Evolutionary conservation across 1,140 invertebrate species (phyloP), one percentile per base, ranked within the genome.

Genomic region (Ridgeia piscesae): DNA sequence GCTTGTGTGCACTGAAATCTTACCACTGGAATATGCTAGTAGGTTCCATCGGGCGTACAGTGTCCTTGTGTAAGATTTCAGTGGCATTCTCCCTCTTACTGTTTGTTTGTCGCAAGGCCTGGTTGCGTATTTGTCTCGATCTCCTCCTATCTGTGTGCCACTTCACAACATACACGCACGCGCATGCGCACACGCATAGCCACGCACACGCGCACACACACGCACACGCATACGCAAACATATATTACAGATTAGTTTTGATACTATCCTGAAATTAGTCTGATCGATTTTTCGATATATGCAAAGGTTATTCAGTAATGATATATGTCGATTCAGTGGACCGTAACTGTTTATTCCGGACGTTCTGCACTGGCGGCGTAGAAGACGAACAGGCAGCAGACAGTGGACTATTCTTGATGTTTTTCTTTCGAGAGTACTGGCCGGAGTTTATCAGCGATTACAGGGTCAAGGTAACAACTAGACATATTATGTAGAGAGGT

Each of bases 111-210:
- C 42, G 4, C 42, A 4, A 6, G 4, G 11, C 11, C 42, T 42
- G 4, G 4, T 42, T 42, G 4, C 11, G 4, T 42, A 4, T 11
- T 42, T 42, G 4, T 42, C 42, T 42, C 42, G 4, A 4, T 42
- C 42, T 42, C 42, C 11, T 21, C 6, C 42, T 92, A 88, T 48
- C 27, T 48, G 92, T 27, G 35, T 88, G 89, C 92, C 27, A 48
- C 92, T 27, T 33, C 89, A 17, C 48, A 93, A 2, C 34, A 93
- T 27, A 90, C 93, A 58, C 92, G 88, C 35, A 92, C 92, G 77
- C 92, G 93, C 33, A 92, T 88, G 35, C 92, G 93, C 33, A 77
- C 94, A 93, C 92, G 92, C 93, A 34, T 93, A 48, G 93, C 92
- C 58, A 91, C 93, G 34, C 93, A 93, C 58, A 77, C 14, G 17